Conservation (phyloP, 2,888 invertebrate genomes). For the Calliphora vomitoria region DNA sequence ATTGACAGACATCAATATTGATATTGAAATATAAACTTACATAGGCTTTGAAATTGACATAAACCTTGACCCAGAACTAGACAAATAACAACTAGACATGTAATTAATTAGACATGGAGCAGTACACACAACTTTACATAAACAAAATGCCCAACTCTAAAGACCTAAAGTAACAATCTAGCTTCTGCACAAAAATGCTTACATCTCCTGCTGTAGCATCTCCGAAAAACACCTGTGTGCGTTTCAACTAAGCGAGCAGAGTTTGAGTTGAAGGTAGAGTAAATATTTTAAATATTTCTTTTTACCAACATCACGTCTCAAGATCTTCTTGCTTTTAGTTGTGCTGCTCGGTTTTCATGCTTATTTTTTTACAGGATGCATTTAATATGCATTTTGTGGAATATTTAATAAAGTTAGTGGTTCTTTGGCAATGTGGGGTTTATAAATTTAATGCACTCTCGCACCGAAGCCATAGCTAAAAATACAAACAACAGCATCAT, state of each 20-base stretch:
- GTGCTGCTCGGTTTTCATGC: slow-evolving; percentile 13
- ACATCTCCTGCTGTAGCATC: not conserved
- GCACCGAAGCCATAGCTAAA: slow-evolving; percentile 26
- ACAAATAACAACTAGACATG: no score
- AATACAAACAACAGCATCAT: slow-evolving; percentile 22
- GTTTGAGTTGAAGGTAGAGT: not conserved
- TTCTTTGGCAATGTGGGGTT: slow-evolving; percentile 62
- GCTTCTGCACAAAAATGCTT: not conserved
- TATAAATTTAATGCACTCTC: slow-evolving; percentile 72
- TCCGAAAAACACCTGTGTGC: slow-evolving; percentile 55
- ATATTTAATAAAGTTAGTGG: slow-evolving; percentile 81
- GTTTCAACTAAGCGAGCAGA: not conserved
- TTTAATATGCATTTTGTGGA: slow-evolving; percentile 83
- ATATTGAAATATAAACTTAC: no score
- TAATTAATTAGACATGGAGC: no score
- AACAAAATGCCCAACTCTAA: no score
- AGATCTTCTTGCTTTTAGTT: slow-evolving; percentile 18
- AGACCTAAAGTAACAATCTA: no score
- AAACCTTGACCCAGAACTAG: no score
- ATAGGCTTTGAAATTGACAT: no score
- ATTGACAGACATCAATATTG: no score
- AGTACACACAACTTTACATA: no score
- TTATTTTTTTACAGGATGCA: slow-evolving; percentile 78
- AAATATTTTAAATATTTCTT: not conserved
- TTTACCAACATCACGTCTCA: slow-evolving; percentile 59